Evolutionary conservation across 1,140 invertebrate genomes (phyloP).

Genomic region (Drosophila oshimai): DNA sequence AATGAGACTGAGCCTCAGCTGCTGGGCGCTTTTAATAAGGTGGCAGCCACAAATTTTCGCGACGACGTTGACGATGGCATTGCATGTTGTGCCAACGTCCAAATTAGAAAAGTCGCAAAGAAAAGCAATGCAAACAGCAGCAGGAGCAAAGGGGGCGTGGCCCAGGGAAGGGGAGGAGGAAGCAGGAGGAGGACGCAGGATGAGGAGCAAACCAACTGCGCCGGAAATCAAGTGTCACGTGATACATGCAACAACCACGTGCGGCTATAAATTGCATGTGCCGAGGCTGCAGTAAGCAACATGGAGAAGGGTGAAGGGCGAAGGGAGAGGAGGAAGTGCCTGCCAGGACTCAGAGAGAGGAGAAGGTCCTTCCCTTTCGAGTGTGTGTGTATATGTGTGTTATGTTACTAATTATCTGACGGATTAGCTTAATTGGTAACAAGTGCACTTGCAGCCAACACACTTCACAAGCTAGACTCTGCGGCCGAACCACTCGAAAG

Average conservation of each 20-base stretch:
- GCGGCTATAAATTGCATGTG: conserved; percentile 78
- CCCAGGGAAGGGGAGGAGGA: background rate
- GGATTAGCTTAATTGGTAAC: conserved; percentile 81
- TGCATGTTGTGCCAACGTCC: conserved; percentile 76
- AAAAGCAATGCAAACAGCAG: conserved; percentile 69
- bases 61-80: conserved; percentile 64
- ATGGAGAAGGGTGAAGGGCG: conserved; percentile 14
- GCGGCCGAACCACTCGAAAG: conserved; percentile 73
- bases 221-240: conserved; percentile 79
- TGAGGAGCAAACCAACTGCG: conserved; percentile 43
- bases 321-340: conserved; percentile 9
- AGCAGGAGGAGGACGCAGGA: background rate
- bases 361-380: conserved; percentile 24
- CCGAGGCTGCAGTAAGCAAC: conserved; percentile 55
- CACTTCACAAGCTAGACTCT: conserved; percentile 73
- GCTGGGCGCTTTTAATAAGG: conserved; percentile 76
- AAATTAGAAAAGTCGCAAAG: conserved; percentile 79
- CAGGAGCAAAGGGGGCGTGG: conserved; percentile 16
- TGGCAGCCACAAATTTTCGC: conserved; percentile 77
- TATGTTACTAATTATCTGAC: conserved; percentile 81
- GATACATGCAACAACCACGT: conserved; percentile 80
- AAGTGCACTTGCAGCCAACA: conserved; percentile 77
- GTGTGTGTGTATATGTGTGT: conserved; percentile 54
- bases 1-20: conserved; percentile 64
- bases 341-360: conserved; percentile 24